phyloP scores from a whole-genome alignment of 2,113 vertebrate genomes.

The Ammodytes dubius region DNA sequence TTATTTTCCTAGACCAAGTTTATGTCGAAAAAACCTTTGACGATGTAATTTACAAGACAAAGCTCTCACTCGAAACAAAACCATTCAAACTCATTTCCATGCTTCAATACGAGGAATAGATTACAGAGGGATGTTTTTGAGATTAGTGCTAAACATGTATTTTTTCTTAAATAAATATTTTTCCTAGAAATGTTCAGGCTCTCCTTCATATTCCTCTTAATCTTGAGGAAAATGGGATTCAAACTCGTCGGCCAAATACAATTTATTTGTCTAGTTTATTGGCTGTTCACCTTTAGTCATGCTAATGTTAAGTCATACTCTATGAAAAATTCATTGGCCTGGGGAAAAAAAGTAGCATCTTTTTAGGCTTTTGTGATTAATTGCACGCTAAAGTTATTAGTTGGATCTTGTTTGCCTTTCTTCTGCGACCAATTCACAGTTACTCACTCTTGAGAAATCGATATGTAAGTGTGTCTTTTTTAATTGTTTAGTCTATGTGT shows the following conservation, averaged over 20 bases:
- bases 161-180: constrained; percentile 67
- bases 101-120: neutral
- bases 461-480: constrained; percentile 7
- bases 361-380: constrained; percentile 25
- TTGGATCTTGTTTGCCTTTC: constrained; percentile 48
- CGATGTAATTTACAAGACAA: constrained; percentile 22
- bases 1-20: constrained; percentile 53
- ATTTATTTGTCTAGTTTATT: constrained; percentile 28
- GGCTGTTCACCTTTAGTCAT: constrained; percentile 10
- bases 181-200: constrained; percentile 58
- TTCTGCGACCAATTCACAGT: constrained; percentile 30
- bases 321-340: neutral
- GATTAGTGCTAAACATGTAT: constrained; percentile 63
- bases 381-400: constrained; percentile 9
- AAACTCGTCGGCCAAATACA: constrained; percentile 68
- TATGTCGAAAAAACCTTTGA: constrained; percentile 16
- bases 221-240: constrained; percentile 40
- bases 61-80: constrained; percentile 2
- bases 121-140: constrained; percentile 31
- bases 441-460: neutral
- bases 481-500: neutral
- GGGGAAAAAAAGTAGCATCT: neutral
- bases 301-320: constrained; percentile 3
- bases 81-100: constrained; percentile 14
- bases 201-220: constrained; percentile 34